A percentile compares a stretch with the other conserved stretches of the same genome.
phyloP scores from a whole-genome alignment of 2,113 vertebrate species.

The Oryzias curvinotus region DNA sequence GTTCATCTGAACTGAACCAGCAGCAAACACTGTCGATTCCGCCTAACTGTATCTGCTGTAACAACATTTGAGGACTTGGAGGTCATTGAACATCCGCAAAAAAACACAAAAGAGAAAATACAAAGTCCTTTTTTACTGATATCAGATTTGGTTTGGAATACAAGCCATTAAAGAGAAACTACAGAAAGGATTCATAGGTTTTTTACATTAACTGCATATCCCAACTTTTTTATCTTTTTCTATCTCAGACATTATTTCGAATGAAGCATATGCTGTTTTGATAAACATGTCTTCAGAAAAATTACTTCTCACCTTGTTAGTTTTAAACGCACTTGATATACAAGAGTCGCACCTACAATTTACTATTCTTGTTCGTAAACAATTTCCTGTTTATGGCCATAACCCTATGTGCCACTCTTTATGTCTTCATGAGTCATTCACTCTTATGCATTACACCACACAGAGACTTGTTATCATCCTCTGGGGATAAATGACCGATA shows the following conservation, averaged over 20 bases:
- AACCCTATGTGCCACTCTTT: slow-evolving; percentile 50
- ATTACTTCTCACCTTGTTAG: slow-evolving; percentile 22
- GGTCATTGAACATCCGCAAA: slow-evolving; percentile 52
- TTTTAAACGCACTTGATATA: slow-evolving; percentile 50
- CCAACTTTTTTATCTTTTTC: slow-evolving; percentile 21
- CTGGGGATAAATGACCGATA: slow-evolving; percentile 67
- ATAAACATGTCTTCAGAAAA: slow-evolving; percentile 23
- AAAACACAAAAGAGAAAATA: slow-evolving; percentile 22
- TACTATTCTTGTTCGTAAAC: slow-evolving; percentile 54
- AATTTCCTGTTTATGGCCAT: slow-evolving; percentile 62
- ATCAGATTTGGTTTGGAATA: neutral
- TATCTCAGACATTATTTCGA: slow-evolving; percentile 21
- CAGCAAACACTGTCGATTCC: slow-evolving; percentile 47
- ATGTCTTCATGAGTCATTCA: slow-evolving; percentile 54
- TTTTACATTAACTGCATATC: slow-evolving; percentile 2
- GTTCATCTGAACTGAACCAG: slow-evolving; percentile 58
- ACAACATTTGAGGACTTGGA: slow-evolving; percentile 58
- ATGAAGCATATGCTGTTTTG: slow-evolving; percentile 39
- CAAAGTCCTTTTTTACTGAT: slow-evolving; percentile 2
- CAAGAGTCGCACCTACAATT: slow-evolving; percentile 35
- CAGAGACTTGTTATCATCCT: slow-evolving; percentile 50
- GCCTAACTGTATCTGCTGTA: slow-evolving; percentile 48
- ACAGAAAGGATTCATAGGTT: slow-evolving; percentile 5
- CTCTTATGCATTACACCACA: slow-evolving; percentile 46
- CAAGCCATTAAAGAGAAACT: slow-evolving; percentile 1